phyloP scores from a whole-genome alignment of 2,113 vertebrate genomes.

The Lophochroa leadbeateri region DNA sequence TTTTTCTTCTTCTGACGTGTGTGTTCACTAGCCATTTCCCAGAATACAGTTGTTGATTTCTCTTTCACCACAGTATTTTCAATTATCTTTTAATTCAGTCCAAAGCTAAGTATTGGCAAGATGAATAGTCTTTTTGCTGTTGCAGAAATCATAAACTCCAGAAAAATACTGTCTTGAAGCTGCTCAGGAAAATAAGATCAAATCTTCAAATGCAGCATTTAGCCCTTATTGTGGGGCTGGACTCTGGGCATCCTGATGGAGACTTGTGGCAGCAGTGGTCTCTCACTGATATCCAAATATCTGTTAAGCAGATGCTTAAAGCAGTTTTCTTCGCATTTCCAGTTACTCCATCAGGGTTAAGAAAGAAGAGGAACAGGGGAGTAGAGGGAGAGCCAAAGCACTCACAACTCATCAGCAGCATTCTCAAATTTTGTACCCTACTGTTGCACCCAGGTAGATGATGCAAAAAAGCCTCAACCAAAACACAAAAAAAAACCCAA shows the following conservation, averaged over 20 bases:
- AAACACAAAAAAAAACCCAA: background rate
- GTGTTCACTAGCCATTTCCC: background rate
- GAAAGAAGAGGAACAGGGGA: background rate
- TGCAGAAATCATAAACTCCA: background rate
- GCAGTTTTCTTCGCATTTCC: background rate
- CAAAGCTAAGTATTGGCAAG: background rate
- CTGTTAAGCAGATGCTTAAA: background rate
- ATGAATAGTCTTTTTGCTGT: background rate
- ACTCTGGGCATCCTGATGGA: background rate
- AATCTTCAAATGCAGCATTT: background rate
- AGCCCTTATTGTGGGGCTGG: background rate
- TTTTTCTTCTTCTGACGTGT: background rate
- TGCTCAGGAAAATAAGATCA: background rate
- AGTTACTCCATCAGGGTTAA: background rate
- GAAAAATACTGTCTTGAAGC: background rate
- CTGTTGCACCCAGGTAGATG: background rate
- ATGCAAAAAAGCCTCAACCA: background rate
- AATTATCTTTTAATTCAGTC: background rate
- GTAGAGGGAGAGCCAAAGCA: background rate
- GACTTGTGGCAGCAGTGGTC: background rate
- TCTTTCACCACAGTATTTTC: background rate
- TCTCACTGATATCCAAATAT: background rate
- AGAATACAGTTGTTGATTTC: slow-evolving; percentile 29
- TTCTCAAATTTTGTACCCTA: background rate
- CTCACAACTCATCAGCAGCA: background rate